phyloP scores from a whole-genome alignment of 2,113 vertebrate genomes.

The Sturnira hondurensis region DNA sequence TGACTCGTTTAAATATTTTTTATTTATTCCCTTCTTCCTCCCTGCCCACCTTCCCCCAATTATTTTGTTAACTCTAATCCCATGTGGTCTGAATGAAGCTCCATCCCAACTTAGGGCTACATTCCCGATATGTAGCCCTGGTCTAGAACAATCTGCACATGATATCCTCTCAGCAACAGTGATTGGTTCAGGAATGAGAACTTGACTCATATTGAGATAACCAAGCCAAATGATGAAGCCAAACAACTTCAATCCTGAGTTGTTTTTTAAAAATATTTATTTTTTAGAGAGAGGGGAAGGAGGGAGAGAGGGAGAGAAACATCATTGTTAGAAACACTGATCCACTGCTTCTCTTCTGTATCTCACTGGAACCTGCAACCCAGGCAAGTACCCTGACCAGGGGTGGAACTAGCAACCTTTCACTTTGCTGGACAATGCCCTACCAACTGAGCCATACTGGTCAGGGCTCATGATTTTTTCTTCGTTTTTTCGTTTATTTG shows the following conservation, averaged over 20 bases:
- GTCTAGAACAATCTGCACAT: not conserved
- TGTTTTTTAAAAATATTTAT: too few relatives aligned
- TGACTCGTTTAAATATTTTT: not conserved
- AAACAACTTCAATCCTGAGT: not conserved
- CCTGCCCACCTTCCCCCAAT: not conserved
- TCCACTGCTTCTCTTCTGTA: too few relatives aligned
- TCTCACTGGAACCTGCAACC: too few relatives aligned
- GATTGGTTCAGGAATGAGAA: not conserved
- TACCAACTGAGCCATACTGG: too few relatives aligned
- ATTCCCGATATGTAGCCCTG: not conserved
- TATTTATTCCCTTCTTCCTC: not conserved
- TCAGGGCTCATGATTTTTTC: too few relatives aligned
- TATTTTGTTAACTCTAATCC: conserved; percentile 18
- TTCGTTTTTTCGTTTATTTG: not conserved
- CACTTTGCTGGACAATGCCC: too few relatives aligned
- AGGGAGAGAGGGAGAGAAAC: too few relatives aligned
- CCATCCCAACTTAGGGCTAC: not conserved
- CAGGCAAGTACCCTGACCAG: too few relatives aligned
- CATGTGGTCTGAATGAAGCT: not conserved
- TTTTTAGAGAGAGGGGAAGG: too few relatives aligned
- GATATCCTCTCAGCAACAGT: not conserved
- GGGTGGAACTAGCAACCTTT: too few relatives aligned
- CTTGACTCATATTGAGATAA: not conserved
- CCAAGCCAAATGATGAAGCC: not conserved
- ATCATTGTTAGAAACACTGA: too few relatives aligned